Percentiles rank a stretch among this genome's conserved stretches.
phyloP scores from a whole-genome alignment of 2,888 invertebrate genomes.

The Phengaris alcon region DNA sequence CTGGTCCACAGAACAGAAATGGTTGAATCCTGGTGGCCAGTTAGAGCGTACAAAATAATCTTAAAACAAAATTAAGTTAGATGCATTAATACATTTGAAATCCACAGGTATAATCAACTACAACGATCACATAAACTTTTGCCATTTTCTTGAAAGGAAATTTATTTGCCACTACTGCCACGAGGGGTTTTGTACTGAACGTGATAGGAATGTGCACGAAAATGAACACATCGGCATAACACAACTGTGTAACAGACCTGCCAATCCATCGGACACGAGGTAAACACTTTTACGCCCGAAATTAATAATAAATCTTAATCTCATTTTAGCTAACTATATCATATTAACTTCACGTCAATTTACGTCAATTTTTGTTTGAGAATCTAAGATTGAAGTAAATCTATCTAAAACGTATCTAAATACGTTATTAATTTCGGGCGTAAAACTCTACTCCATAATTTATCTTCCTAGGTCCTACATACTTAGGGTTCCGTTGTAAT shows the following conservation, averaged over 20 bases:
- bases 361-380: too few species aligned
- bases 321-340: too few species aligned
- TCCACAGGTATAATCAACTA: constrained; percentile 69
- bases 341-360: too few species aligned
- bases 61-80: neutral
- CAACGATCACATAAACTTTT: constrained; percentile 67
- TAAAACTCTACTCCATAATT: neutral
- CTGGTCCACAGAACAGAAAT: too few species aligned
- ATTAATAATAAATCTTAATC: too few species aligned
- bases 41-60: too few species aligned
- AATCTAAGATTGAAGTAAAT: too few species aligned
- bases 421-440: too few species aligned
- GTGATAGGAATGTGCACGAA: constrained; percentile 58
- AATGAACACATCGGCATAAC: constrained; percentile 65
- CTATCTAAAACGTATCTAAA: too few species aligned
- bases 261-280: constrained; percentile 38
- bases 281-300: constrained; percentile 11
- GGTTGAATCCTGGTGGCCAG: too few species aligned
- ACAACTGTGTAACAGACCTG: constrained; percentile 44
- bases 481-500: neutral
- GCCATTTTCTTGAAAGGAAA: constrained; percentile 60
- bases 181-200: constrained; percentile 60
- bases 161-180: constrained; percentile 66
- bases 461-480: neutral
- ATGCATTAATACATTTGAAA: neutral